Evolutionary conservation across 2,888 invertebrate species (phyloP).

Genomic region (Pseudococcus jackbeardsleyi): DNA sequence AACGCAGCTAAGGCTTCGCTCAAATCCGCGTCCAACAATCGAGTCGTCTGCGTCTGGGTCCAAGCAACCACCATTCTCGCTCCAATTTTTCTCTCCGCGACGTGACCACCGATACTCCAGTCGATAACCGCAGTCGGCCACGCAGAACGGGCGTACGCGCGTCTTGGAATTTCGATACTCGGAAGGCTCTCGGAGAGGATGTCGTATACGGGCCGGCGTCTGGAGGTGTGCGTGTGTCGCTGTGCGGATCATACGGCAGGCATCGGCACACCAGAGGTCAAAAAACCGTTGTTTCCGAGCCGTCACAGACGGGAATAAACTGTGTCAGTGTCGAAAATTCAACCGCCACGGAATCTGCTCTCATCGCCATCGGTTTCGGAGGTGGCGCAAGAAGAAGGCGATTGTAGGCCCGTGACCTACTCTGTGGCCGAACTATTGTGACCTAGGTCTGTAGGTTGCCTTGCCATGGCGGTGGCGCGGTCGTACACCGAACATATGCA

Average conservation of each 20-base stretch:
- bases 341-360: conserved; percentile 58
- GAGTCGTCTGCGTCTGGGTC: background rate
- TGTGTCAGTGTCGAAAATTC: conserved; percentile 61
- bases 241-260: background rate
- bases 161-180: background rate
- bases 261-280: conserved; percentile 19
- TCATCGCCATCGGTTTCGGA: conserved; percentile 55
- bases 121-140: background rate
- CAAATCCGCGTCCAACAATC: background rate
- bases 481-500: background rate
- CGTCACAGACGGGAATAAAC: conserved; percentile 38
- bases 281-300: conserved; percentile 56
- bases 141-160: background rate
- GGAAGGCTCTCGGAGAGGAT: conserved; percentile 29
- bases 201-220: background rate
- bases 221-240: background rate
- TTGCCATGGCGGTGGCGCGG: conserved; percentile 8
- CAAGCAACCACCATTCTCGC: background rate
- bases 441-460: conserved; percentile 61
- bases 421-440: conserved; percentile 50
- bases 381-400: conserved; percentile 58
- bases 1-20: background rate
- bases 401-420: conserved; percentile 60
- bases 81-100: background rate
- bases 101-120: background rate